phyloP scores from a whole-genome alignment of 2,888 invertebrate genomes.

The Scaptomyza tumidula region DNA sequence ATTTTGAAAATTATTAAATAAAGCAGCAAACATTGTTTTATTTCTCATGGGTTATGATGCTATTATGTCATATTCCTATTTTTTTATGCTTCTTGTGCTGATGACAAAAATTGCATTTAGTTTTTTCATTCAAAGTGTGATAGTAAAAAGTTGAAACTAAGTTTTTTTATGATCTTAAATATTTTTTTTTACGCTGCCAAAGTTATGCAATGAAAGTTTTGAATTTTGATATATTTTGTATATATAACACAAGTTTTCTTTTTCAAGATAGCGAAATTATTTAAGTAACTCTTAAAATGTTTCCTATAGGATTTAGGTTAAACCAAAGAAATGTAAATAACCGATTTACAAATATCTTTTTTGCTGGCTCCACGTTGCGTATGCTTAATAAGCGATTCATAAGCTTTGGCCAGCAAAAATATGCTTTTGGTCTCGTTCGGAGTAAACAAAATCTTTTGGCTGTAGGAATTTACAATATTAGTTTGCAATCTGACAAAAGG shows the following conservation, averaged over 20 bases:
- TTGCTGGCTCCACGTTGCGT: conserved; percentile 18
- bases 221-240: background rate
- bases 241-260: background rate
- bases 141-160: conserved; percentile 16
- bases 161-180: conserved; percentile 2
- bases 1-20: no score
- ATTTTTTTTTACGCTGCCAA: background rate
- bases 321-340: conserved; percentile 24
- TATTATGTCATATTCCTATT: background rate
- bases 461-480: conserved; percentile 71
- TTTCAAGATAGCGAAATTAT: background rate
- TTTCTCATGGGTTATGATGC: background rate
- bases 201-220: conserved; percentile 2
- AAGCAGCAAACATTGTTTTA: background rate
- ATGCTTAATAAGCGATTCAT: conserved; percentile 49
- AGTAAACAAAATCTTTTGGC: conserved; percentile 72
- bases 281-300: background rate
- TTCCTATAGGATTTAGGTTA: background rate
- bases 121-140: conserved; percentile 8
- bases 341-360: conserved; percentile 36
- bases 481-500: conserved; percentile 71
- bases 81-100: background rate
- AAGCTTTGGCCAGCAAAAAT: conserved; percentile 24
- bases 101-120: background rate
- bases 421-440: conserved; percentile 36